phyloP scores from a whole-genome alignment of 2,888 invertebrate species.

The Ashinkailepas kermadecensis region DNA sequence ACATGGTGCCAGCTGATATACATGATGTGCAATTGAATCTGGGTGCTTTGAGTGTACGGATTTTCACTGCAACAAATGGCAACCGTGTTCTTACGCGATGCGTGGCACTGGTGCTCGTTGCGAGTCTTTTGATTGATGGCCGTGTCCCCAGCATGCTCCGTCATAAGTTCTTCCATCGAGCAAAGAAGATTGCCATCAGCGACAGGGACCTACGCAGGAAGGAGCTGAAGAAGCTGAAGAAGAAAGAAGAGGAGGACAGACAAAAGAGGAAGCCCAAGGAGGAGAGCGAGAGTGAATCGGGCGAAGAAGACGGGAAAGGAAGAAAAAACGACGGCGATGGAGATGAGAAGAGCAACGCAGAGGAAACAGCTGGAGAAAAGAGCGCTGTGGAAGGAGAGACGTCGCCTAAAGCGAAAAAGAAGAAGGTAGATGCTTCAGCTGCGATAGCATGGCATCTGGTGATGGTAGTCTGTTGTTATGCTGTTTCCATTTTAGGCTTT shows the following conservation, averaged over 20 bases:
- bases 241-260: slow-evolving; percentile 46
- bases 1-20: no score
- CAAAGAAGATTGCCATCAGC: slow-evolving; percentile 72
- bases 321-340: slow-evolving; percentile 40
- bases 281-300: slow-evolving; percentile 37
- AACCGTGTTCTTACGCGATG: no score
- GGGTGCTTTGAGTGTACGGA: no score
- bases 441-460: no score
- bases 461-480: no score
- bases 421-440: slow-evolving; percentile 39
- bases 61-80: no score
- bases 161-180: slow-evolving; percentile 92
- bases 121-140: no score
- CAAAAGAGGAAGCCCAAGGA: slow-evolving; percentile 48
- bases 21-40: no score
- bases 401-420: slow-evolving; percentile 46
- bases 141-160: slow-evolving; percentile 57
- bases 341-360: slow-evolving; percentile 27
- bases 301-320: slow-evolving; percentile 25
- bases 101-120: no score
- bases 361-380: neutral
- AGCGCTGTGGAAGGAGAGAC: neutral
- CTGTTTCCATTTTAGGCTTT: no score
- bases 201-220: slow-evolving; percentile 54
- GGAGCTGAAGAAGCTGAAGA: slow-evolving; percentile 43